phyloP scores from a whole-genome alignment of 2,797 vertebrate species.

The Otolemur crassicaudatus region DNA sequence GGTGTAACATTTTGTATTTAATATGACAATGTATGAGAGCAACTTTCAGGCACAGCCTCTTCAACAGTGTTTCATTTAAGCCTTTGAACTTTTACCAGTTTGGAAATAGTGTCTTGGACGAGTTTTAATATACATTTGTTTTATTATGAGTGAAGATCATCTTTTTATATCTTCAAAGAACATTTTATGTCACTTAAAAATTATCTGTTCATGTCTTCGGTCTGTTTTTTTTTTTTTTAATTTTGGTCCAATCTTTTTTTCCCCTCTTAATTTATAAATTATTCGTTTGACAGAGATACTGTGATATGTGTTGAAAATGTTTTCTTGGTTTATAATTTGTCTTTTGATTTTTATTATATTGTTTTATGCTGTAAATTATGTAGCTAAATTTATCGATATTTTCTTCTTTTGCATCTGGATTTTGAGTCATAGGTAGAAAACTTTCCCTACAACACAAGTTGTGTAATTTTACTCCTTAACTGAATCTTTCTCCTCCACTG shows the following conservation, averaged over 20 bases:
- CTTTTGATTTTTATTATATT: slow-evolving; percentile 32
- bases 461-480: not conserved
- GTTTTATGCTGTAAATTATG: not conserved
- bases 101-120: not conserved
- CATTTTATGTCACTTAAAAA: slow-evolving; percentile 25
- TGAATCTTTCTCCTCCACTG: not conserved
- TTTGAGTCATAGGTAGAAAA: not conserved
- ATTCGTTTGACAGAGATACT: not conserved
- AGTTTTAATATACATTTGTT: not conserved
- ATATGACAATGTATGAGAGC: not conserved
- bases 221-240: not conserved
- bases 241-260: not conserved
- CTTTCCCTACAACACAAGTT: not conserved
- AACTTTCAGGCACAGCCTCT: not conserved
- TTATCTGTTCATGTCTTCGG: not conserved
- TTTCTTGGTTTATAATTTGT: slow-evolving; percentile 30
- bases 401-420: not conserved
- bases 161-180: not conserved
- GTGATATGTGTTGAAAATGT: not conserved
- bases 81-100: not conserved
- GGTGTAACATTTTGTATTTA: not conserved
- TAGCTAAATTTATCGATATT: not conserved
- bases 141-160: not conserved
- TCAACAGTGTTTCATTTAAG: not conserved
- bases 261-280: not conserved